Conservation (phyloP, 2,888 invertebrate genomes). For the Apeira syringaria region DNA sequence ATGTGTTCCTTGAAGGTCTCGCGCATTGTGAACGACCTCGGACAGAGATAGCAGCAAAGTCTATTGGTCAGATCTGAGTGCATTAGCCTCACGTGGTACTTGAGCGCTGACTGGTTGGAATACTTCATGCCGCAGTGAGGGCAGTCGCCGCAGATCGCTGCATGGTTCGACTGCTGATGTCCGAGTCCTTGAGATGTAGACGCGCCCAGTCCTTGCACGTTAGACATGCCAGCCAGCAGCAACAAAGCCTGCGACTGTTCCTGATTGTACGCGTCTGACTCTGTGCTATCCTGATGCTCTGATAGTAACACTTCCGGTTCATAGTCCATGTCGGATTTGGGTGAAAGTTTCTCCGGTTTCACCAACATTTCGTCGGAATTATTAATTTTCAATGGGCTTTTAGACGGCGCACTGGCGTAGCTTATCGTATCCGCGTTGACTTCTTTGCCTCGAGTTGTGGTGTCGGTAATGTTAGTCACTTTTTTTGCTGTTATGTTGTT, state of each 20-base stretch:
- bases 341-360: conserved; percentile 73
- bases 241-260: conserved; percentile 70
- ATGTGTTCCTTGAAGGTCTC: conserved; percentile 88
- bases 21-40: conserved; percentile 86
- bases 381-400: conserved; percentile 60
- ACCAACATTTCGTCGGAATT: conserved; percentile 57
- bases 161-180: conserved; percentile 75
- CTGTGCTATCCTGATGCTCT: conserved; percentile 69
- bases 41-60: conserved; percentile 87
- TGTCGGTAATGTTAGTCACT: conserved; percentile 55
- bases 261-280: conserved; percentile 60
- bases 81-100: conserved; percentile 87
- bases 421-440: conserved; percentile 50
- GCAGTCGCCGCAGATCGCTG: conserved; percentile 85
- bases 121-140: conserved; percentile 88
- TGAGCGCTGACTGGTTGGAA: conserved; percentile 87
- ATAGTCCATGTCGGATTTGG: conserved; percentile 73
- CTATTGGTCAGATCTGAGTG: conserved; percentile 87
- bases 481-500: conserved; percentile 62
- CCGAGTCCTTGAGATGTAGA: conserved; percentile 69
- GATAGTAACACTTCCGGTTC: conserved; percentile 77
- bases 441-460: conserved; percentile 59
- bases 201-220: conserved; percentile 58
- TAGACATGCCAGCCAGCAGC: conserved; percentile 69
- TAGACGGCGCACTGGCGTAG: conserved; percentile 51